These are phyloP conservation scores for zebrafish (Danio rerio) DNA, from an alignment of 2,113 vertebrate genomes.

Conservation along the genomic window DNA sequence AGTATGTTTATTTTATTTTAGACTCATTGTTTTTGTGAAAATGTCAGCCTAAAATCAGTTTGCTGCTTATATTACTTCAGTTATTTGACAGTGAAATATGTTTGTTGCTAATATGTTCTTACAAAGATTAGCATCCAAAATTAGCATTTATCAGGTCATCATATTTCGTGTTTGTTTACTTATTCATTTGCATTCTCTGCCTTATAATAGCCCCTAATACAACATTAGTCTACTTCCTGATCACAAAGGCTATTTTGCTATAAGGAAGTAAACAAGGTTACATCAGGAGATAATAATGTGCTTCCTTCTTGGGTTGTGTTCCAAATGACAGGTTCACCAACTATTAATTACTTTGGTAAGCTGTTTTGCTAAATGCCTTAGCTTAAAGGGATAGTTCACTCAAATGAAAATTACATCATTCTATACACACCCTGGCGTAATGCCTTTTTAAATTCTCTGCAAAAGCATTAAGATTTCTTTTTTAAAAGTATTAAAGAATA, in stretches of 20 bases:
- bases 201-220: not conserved
- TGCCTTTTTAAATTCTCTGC: too few species aligned
- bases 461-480: too few species aligned
- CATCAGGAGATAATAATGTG: not conserved
- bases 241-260: not conserved
- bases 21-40: too few species aligned
- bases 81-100: too few species aligned
- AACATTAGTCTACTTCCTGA: constrained; percentile 1
- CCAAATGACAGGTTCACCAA: not conserved
- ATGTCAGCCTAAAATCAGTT: too few species aligned
- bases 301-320: not conserved
- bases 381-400: not conserved
- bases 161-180: not conserved
- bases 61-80: too few species aligned
- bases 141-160: not conserved
- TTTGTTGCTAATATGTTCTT: not conserved
- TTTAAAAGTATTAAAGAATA: too few species aligned
- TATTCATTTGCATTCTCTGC: not conserved
- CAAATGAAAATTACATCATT: too few species aligned
- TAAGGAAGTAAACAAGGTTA: constrained; percentile 14
- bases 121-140: not conserved
- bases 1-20: too few species aligned
- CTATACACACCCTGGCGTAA: too few species aligned
- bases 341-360: not conserved
- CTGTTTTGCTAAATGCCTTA: not conserved